Conservation (phyloP, 1,140 invertebrate species). For the Pteromalus puparum region DNA sequence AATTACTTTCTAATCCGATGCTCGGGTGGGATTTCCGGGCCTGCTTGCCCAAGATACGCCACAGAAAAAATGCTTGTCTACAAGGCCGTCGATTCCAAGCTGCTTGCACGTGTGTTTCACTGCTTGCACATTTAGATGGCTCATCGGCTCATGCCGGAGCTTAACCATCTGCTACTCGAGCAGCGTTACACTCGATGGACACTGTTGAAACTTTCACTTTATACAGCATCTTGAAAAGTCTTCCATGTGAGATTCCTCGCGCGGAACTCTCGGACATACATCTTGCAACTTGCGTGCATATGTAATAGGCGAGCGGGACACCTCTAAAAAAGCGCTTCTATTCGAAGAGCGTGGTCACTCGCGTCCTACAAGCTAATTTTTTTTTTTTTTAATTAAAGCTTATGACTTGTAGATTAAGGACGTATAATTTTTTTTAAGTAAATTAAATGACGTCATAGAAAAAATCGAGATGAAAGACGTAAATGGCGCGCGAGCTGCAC, state of each 20-base stretch:
- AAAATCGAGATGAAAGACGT: no score
- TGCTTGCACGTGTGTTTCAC: background rate
- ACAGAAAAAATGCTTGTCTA: conserved; percentile 11
- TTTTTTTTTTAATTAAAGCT: no score
- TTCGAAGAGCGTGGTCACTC: no score
- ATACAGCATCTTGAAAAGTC: conserved; percentile 39
- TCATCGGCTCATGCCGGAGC: conserved; percentile 31
- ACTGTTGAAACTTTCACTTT: conserved; percentile 15
- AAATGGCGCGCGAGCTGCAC: no score
- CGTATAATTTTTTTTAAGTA: no score
- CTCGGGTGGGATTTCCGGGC: conserved; percentile 12
- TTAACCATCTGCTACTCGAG: background rate
- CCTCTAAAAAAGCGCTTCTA: no score
- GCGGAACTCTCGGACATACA: conserved; percentile 16
- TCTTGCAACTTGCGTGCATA: no score
- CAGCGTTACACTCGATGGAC: conserved; percentile 22
- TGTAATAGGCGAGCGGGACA: no score
- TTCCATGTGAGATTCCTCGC: conserved; percentile 23
- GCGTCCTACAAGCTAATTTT: no score
- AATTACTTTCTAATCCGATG: background rate
- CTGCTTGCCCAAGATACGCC: conserved; percentile 29
- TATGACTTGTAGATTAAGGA: no score
- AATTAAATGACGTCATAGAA: no score
- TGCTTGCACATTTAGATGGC: background rate
- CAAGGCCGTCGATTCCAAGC: background rate